Conservation (phyloP, 2,113 vertebrate species). For the Sminthopsis crassicaudata region DNA sequence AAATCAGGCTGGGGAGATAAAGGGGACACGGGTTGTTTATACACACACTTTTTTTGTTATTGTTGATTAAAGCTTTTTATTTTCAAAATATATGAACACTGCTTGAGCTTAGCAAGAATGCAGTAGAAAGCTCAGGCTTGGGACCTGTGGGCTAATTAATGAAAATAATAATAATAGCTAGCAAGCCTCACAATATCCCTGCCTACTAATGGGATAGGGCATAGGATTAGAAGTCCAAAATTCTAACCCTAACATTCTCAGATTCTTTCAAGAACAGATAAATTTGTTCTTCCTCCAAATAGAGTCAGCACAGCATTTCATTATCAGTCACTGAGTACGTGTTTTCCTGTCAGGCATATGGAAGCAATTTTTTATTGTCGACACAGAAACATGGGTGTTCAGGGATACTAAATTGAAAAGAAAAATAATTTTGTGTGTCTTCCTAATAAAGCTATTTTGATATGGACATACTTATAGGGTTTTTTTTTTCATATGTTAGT, state of each 20-base stretch:
- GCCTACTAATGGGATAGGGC: background rate
- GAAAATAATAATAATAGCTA: background rate
- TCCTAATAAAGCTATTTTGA: background rate
- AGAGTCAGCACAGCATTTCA: constrained; percentile 65
- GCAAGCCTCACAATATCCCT: background rate
- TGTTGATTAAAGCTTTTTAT: too few relatives aligned
- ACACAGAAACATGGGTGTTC: constrained; percentile 44
- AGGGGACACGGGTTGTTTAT: too few relatives aligned
- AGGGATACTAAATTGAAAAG: constrained; percentile 57
- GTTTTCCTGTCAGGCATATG: constrained; percentile 76
- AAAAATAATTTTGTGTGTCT: background rate
- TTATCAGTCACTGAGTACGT: constrained; percentile 61
- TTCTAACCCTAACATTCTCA: background rate
- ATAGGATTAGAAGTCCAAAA: background rate
- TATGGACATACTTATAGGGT: background rate
- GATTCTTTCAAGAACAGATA: constrained; percentile 35
- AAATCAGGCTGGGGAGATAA: too few relatives aligned
- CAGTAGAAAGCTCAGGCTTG: background rate
- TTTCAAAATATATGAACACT: too few relatives aligned
- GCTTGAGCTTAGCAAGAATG: background rate
- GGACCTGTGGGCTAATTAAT: too few relatives aligned
- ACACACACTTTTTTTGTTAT: too few relatives aligned
- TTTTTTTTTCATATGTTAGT: background rate
- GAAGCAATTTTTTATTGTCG: constrained; percentile 77
- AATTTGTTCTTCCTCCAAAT: constrained; percentile 64